Percentiles rank a stretch among this genome's conserved stretches.
These are phyloP conservation scores for Syngnathus rostellatus DNA, from an alignment of 2,797 vertebrate species.

Conservation along the genomic window DNA sequence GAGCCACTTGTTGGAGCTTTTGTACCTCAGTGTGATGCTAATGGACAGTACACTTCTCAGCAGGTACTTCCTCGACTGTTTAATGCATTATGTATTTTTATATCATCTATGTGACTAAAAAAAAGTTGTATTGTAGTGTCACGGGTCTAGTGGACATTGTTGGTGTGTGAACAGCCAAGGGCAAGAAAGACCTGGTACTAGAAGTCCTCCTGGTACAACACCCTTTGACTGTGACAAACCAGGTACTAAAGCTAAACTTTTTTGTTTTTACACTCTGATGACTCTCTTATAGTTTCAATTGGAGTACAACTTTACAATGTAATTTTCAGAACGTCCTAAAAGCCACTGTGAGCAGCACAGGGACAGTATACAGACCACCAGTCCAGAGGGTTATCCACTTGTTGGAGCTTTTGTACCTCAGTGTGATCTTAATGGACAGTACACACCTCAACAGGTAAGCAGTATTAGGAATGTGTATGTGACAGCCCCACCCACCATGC, in stretches of 20 bases:
- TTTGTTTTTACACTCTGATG: neutral
- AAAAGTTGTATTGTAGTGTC: conserved; percentile 55
- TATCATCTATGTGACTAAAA: neutral
- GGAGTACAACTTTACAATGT: neutral
- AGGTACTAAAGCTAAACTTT: conserved; percentile 45
- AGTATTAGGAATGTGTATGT: neutral
- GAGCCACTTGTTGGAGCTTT: conserved; percentile 30
- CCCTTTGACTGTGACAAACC: conserved; percentile 52
- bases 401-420: conserved; percentile 50
- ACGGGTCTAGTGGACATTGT: conserved; percentile 67
- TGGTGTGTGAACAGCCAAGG: conserved; percentile 72
- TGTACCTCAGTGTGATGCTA: conserved; percentile 60
- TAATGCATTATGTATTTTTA: neutral
- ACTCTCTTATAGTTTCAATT: neutral
- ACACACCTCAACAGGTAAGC: conserved; percentile 36
- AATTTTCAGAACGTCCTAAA: conserved; percentile 16
- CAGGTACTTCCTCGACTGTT: conserved; percentile 20
- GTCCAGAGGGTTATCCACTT: conserved; percentile 21
- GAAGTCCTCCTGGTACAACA: conserved; percentile 40
- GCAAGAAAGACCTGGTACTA: conserved; percentile 64
- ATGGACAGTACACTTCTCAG: conserved; percentile 57
- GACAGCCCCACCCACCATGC: neutral
- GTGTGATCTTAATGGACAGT: conserved; percentile 52
- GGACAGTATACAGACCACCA: conserved; percentile 34
- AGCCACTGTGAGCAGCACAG: conserved; percentile 59